Percentiles rank a stretch among this genome's conserved stretches.
These are phyloP conservation scores for Sthenelais limicola DNA, from an alignment of 2,888 invertebrate genomes.

Conservation along the genomic window DNA sequence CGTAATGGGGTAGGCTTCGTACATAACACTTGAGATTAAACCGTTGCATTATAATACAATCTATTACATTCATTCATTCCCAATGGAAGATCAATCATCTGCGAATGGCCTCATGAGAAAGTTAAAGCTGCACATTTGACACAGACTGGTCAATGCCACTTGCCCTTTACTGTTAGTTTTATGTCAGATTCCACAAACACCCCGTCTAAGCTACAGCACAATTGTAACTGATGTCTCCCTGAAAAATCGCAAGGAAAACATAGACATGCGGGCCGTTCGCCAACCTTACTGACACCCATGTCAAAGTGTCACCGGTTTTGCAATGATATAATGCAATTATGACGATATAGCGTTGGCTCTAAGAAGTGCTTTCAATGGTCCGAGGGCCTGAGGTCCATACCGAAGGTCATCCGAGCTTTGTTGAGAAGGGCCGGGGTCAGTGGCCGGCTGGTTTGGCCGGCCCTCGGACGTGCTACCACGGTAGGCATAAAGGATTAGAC, in stretches of 20 bases:
- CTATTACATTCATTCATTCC: too few species aligned
- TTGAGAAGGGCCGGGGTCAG: slow-evolving; percentile 26
- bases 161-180: slow-evolving; percentile 14
- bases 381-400: background rate
- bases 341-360: slow-evolving; percentile 1
- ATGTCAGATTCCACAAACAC: background rate
- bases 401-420: slow-evolving; percentile 17
- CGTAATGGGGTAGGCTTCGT: too few species aligned
- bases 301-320: slow-evolving; percentile 24
- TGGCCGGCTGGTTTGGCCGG: background rate
- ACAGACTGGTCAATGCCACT: slow-evolving; percentile 4
- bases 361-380: slow-evolving; percentile 17
- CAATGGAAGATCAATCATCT: slow-evolving; percentile 13
- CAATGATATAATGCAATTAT: slow-evolving; percentile 38
- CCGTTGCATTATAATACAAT: too few species aligned
- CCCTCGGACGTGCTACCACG: too few species aligned
- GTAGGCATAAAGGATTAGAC: too few species aligned
- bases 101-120: slow-evolving; percentile 17
- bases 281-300: slow-evolving; percentile 9
- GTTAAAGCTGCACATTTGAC: background rate
- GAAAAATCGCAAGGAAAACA: too few species aligned
- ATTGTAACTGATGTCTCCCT: slow-evolving; percentile 8
- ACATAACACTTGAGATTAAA: too few species aligned
- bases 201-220: background rate
- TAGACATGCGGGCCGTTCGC: background rate